A percentile compares a stretch with the other conserved stretches of the same genome.
Conservation (phyloP, 2,888 invertebrate species). For the Heliconius cydno region DNA sequence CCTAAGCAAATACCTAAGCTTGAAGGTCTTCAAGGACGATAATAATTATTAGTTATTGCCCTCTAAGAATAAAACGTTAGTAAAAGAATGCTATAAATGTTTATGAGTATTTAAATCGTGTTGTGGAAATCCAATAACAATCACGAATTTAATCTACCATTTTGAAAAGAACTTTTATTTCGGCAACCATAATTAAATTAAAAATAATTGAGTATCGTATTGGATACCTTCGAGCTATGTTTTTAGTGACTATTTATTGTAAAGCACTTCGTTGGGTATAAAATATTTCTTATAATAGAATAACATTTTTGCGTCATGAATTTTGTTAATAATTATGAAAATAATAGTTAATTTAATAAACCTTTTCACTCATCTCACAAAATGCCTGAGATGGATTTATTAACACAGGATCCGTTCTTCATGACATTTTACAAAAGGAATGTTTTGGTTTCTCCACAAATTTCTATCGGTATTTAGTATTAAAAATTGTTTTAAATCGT, state of each 20-base stretch:
- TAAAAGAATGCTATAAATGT: conserved; percentile 50
- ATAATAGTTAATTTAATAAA: too few species aligned
- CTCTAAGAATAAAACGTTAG: conserved; percentile 32
- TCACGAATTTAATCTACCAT: conserved; percentile 47
- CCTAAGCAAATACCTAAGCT: not conserved
- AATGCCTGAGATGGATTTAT: too few species aligned
- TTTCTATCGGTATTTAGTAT: too few species aligned
- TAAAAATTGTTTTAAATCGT: too few species aligned
- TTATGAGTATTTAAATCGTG: conserved; percentile 54
- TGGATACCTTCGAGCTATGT: not conserved
- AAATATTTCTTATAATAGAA: not conserved
- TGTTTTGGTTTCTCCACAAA: too few species aligned
- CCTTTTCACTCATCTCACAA: too few species aligned
- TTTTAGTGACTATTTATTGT: conserved; percentile 2
- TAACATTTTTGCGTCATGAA: not conserved
- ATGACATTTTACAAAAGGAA: too few species aligned
- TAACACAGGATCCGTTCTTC: too few species aligned
- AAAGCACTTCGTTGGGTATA: not conserved
- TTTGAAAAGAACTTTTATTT: conserved; percentile 43
- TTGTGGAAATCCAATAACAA: conserved; percentile 53
- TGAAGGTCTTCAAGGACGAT: conserved; percentile 2
- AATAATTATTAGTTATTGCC: conserved; percentile 14
- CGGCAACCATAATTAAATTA: conserved; percentile 36
- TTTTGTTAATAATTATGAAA: too few species aligned
- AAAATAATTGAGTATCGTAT: conserved; percentile 42